Percentiles rank a stretch among this genome's conserved stretches.
These are phyloP conservation scores for Catostomus latipinnis DNA, from an alignment of 2,797 vertebrate species.

Conservation along the genomic window DNA sequence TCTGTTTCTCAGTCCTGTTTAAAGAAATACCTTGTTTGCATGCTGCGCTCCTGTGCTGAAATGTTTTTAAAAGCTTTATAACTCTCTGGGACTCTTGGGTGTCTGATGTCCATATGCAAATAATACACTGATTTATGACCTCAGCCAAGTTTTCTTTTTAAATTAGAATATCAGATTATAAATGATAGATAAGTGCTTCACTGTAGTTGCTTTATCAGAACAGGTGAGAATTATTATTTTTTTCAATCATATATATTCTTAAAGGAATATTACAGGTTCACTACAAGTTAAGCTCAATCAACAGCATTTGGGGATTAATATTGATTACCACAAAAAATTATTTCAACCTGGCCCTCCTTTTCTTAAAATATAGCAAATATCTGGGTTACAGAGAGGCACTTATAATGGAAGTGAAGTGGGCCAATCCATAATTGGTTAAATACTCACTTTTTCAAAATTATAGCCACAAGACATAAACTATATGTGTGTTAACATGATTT, in stretches of 20 bases:
- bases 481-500: no score
- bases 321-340: no score
- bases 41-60: constrained; percentile 1
- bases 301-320: no score
- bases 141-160: not conserved
- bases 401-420: no score
- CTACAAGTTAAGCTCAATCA: no score
- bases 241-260: not conserved
- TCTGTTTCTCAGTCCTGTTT: not conserved
- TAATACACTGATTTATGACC: not conserved
- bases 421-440: no score
- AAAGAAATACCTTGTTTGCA: constrained; percentile 16
- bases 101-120: not conserved
- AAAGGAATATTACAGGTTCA: no score
- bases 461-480: no score
- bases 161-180: not conserved
- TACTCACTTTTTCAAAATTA: no score
- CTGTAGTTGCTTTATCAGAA: not conserved
- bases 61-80: constrained; percentile 50
- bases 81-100: constrained; percentile 34
- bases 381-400: no score
- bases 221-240: not conserved
- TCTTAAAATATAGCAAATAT: no score
- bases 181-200: not conserved
- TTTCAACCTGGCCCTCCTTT: no score